A percentile compares a stretch with the other conserved stretches of the same genome.
Evolutionary conservation across 2,113 vertebrate genomes (phyloP).

Genomic region (Pachyramphus minor): DNA sequence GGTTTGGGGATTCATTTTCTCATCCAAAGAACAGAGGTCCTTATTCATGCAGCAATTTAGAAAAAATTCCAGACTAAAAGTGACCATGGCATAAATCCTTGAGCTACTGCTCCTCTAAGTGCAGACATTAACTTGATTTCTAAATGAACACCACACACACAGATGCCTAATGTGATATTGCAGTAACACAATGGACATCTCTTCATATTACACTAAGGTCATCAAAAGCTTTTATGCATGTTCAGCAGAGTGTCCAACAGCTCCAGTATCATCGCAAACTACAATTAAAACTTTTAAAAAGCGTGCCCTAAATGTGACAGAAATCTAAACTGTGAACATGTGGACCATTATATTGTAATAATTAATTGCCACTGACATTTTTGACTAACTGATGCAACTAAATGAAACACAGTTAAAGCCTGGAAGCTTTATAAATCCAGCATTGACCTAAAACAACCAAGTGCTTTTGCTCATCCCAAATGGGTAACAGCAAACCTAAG

Average conservation of each 20-base stretch:
- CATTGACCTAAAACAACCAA: neutral
- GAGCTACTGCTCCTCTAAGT: neutral
- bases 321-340: rapidly evolving
- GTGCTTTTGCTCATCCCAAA: neutral
- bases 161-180: neutral
- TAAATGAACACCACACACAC: neutral
- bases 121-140: neutral
- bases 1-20: neutral
- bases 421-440: neutral
- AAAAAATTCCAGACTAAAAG: neutral
- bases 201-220: neutral
- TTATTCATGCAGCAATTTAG: neutral
- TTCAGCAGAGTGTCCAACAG: neutral
- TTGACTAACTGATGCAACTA: neutral
- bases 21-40: neutral
- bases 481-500: rapidly evolving
- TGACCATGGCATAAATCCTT: neutral
- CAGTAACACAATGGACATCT: neutral
- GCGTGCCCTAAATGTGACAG: neutral
- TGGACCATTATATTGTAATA: neutral
- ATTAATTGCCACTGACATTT: neutral
- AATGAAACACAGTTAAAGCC: neutral
- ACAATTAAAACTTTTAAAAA: neutral
- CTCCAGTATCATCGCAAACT: neutral
- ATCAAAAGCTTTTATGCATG: neutral